A percentile compares a stretch with the other conserved stretches of the same genome.
These are phyloP conservation scores for Dynastes grantii DNA, from an alignment of 2,888 invertebrate species.

Conservation along the genomic window DNA sequence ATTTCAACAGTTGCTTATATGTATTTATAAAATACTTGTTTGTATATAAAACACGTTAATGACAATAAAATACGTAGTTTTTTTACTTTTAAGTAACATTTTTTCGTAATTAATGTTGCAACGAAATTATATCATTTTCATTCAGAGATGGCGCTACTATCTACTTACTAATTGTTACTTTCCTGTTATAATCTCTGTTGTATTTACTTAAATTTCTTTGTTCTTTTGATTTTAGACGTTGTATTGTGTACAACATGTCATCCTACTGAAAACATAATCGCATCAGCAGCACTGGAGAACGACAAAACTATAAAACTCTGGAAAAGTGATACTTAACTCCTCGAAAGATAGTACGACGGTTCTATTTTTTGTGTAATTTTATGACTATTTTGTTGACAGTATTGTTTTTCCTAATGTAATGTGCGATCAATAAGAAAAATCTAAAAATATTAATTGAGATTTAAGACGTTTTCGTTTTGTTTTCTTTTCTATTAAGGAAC, in stretches of 20 bases:
- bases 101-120: no score
- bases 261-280: conserved; percentile 99
- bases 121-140: no score
- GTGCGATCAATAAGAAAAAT: neutral
- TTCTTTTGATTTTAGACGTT: conserved; percentile 74
- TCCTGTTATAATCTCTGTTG: no score
- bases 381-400: conserved; percentile 21
- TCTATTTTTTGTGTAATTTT: conserved; percentile 24
- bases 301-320: conserved; percentile 99
- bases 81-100: no score
- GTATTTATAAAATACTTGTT: no score
- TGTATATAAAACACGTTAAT: no score
- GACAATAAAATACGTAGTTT: no score
- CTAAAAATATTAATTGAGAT: neutral
- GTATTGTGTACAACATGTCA: conserved; percentile 99
- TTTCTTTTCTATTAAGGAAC: conserved; percentile 14
- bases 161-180: no score
- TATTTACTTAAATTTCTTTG: neutral
- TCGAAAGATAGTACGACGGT: neutral
- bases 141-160: no score
- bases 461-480: neutral
- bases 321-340: conserved; percentile 92
- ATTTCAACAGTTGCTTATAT: no score
- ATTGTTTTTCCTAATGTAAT: conserved; percentile 5
- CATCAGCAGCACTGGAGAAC: conserved; percentile 97